A percentile compares a stretch with the other conserved stretches of the same genome.
These are phyloP conservation scores for Talpa occidentalis DNA, from an alignment of 2,113 vertebrate species.

Conservation along the genomic window DNA sequence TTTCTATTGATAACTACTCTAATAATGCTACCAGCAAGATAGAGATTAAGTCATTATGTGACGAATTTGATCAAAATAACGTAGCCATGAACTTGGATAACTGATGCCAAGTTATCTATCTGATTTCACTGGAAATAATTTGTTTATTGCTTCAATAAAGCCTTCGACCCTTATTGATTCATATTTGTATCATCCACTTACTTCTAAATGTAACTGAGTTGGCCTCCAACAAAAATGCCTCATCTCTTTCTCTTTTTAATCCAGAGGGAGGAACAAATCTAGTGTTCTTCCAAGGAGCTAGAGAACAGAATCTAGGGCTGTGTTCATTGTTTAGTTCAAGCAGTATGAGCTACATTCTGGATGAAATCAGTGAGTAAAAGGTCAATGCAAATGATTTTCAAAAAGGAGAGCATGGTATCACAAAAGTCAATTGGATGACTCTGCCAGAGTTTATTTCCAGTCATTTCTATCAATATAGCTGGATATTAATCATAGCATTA, in stretches of 20 bases:
- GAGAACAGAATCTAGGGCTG: background rate
- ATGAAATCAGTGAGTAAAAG: background rate
- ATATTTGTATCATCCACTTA: conserved; percentile 15
- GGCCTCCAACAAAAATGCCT: background rate
- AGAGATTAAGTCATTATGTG: conserved; percentile 21
- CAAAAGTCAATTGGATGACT: conserved; percentile 32
- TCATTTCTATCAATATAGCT: conserved; percentile 32
- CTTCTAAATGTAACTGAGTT: conserved; percentile 46
- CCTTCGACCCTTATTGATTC: background rate
- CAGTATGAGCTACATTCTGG: background rate
- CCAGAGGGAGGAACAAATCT: conserved; percentile 29
- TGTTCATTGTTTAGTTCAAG: conserved; percentile 2
- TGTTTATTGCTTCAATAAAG: conserved; percentile 40
- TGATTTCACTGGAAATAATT: conserved; percentile 57
- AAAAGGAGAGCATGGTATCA: conserved; percentile 13
- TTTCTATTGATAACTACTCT: conserved; percentile 25
- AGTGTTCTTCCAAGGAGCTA: conserved; percentile 17
- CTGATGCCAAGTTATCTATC: conserved; percentile 47
- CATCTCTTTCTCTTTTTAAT: conserved; percentile 32
- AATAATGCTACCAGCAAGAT: background rate
- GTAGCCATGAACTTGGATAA: conserved; percentile 44
- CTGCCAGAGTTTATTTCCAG: conserved; percentile 33
- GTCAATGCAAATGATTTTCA: conserved; percentile 46
- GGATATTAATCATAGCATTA: background rate
- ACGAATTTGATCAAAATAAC: conserved; percentile 52